These are phyloP conservation scores for Andrena bicolor DNA, from an alignment of 2,888 invertebrate genomes.

Conservation along the genomic window DNA sequence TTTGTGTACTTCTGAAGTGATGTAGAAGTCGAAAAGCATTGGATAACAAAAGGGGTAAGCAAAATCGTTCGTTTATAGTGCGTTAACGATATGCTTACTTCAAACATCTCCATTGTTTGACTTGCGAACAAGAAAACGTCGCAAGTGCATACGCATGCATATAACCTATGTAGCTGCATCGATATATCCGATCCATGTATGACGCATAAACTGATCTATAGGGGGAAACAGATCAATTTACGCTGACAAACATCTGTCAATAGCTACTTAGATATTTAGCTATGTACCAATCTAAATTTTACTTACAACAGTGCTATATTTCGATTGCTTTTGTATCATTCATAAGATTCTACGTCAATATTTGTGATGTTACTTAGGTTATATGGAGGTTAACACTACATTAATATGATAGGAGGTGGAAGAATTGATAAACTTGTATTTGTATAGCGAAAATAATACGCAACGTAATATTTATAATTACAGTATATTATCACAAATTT, in stretches of 20 bases:
- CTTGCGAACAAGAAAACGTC: constrained; percentile 8
- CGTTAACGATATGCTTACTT: neutral
- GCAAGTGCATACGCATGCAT: neutral
- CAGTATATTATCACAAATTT: neutral
- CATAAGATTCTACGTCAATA: constrained; percentile 10
- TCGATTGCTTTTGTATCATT: neutral
- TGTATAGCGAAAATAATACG: neutral
- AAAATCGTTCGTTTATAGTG: too few relatives aligned
- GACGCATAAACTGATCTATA: constrained; percentile 33
- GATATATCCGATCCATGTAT: constrained; percentile 29
- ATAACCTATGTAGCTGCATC: constrained; percentile 14
- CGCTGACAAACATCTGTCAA: constrained; percentile 9
- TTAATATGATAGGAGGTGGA: neutral
- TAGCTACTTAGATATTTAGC: neutral
- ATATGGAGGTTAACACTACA: constrained; percentile 14
- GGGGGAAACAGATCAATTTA: constrained; percentile 23
- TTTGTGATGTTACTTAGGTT: constrained; percentile 37
- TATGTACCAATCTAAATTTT: neutral
- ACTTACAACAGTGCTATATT: neutral
- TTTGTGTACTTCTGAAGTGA: too few relatives aligned
- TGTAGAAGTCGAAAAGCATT: too few relatives aligned
- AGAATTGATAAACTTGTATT: neutral
- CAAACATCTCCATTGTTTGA: neutral
- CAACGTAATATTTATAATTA: neutral
- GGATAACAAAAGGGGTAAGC: too few relatives aligned